Evolutionary conservation across 2,797 vertebrate species (phyloP).

Genomic region (Gallinago stenura): DNA sequence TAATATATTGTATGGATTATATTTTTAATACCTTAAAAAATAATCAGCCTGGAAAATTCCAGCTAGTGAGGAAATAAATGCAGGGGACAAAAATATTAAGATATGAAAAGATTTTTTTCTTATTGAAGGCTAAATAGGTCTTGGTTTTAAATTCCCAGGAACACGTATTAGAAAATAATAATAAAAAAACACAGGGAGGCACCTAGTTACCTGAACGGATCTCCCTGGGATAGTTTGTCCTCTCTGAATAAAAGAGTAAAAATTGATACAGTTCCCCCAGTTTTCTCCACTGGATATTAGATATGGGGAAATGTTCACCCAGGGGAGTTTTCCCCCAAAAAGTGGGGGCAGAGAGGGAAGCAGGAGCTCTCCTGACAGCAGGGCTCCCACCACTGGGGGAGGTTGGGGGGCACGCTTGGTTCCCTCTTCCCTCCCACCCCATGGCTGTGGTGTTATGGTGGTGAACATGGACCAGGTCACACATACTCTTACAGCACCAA

Average conservation of each 20-base stretch:
- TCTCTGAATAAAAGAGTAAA: background rate
- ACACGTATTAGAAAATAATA: background rate
- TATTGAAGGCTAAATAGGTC: background rate
- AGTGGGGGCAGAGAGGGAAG: background rate
- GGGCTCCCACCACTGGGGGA: background rate
- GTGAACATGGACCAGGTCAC: background rate
- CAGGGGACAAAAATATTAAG: conserved; percentile 36
- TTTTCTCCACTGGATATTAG: background rate
- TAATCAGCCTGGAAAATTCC: conserved; percentile 34
- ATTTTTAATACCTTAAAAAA: conserved; percentile 43
- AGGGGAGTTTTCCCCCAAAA: no score
- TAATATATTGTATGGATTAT: conserved; percentile 8
- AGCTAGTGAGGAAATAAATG: conserved; percentile 13
- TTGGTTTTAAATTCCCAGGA: conserved; percentile 13
- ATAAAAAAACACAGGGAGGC: background rate
- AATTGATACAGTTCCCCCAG: accelerated
- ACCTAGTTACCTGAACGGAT: background rate
- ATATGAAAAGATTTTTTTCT: background rate
- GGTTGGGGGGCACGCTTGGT: accelerated
- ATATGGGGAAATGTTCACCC: background rate
- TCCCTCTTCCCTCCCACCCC: background rate
- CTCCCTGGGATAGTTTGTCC: background rate
- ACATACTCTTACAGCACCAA: background rate
- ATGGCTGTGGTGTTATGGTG: accelerated
- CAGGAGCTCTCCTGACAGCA: background rate